Evolutionary conservation across 2,888 invertebrate species (phyloP).

Genomic region (Argyresthia goedartella): DNA sequence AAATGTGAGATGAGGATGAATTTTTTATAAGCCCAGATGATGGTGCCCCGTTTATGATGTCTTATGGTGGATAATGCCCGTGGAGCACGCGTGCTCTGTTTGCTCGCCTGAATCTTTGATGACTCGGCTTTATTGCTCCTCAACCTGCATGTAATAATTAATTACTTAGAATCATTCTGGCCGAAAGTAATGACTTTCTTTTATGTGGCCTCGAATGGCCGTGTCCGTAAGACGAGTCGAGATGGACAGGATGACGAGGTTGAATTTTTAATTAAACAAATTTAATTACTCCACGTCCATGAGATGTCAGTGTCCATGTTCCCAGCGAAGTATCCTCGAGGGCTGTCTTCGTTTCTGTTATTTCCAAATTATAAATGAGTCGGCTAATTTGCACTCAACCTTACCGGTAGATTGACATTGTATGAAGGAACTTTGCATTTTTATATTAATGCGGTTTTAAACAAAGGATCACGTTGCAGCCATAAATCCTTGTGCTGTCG

Average conservation of each 20-base stretch:
- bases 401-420: too few species aligned
- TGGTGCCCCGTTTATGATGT: conserved; percentile 69
- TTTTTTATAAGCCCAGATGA: conserved; percentile 71
- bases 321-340: background rate
- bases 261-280: background rate
- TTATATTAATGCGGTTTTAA: too few species aligned
- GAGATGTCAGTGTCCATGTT: background rate
- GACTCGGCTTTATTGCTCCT: conserved; percentile 52
- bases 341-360: background rate
- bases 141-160: conserved; percentile 56
- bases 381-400: background rate
- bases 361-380: background rate
- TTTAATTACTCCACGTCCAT: background rate
- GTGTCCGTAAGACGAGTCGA: background rate
- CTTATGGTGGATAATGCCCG: conserved; percentile 64
- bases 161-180: conserved; percentile 27
- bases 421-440: too few species aligned
- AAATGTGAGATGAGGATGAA: conserved; percentile 71
- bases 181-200: conserved; percentile 4
- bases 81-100: conserved; percentile 60
- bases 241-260: background rate
- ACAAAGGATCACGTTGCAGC: too few species aligned
- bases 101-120: conserved; percentile 62
- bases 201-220: background rate
- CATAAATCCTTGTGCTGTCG: too few species aligned